Conservation (phyloP, 2,113 vertebrate species). For the Saiga tatarica region DNA sequence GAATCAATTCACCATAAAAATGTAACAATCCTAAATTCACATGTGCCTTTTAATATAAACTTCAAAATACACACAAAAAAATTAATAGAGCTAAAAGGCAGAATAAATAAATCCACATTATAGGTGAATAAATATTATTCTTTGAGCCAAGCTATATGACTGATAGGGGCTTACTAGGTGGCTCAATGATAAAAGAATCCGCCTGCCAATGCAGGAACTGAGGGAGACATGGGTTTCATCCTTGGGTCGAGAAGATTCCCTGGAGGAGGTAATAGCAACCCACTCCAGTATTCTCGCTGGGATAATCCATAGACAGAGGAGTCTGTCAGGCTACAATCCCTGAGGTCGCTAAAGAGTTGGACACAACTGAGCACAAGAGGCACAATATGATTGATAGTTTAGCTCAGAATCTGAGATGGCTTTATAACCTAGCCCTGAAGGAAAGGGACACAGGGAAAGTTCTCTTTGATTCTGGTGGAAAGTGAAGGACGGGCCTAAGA, state of each 20-base stretch:
- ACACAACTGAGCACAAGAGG: neutral
- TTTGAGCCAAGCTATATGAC: neutral
- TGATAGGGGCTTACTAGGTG: neutral
- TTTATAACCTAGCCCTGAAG: neutral
- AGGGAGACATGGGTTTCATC: neutral
- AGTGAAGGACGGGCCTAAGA: neutral
- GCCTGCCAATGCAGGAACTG: neutral
- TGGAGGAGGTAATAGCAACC: neutral
- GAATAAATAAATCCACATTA: neutral
- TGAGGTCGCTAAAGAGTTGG: neutral
- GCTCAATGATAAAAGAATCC: neutral
- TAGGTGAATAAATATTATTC: neutral
- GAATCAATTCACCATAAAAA: neutral
- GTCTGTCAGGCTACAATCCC: neutral
- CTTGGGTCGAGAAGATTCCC: neutral
- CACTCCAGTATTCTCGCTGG: neutral
- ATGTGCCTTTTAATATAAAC: neutral
- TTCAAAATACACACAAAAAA: constrained; percentile 8
- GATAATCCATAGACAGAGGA: neutral
- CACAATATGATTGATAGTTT: neutral
- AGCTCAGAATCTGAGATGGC: neutral
- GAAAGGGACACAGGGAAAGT: neutral
- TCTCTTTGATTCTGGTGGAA: neutral
- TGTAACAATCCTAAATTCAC: neutral
- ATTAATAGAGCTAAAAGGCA: neutral